Percentiles rank a stretch among this genome's conserved stretches.
phyloP scores from a whole-genome alignment of 1,140 invertebrate genomes.

The Leptinotarsa undecemlineata region DNA sequence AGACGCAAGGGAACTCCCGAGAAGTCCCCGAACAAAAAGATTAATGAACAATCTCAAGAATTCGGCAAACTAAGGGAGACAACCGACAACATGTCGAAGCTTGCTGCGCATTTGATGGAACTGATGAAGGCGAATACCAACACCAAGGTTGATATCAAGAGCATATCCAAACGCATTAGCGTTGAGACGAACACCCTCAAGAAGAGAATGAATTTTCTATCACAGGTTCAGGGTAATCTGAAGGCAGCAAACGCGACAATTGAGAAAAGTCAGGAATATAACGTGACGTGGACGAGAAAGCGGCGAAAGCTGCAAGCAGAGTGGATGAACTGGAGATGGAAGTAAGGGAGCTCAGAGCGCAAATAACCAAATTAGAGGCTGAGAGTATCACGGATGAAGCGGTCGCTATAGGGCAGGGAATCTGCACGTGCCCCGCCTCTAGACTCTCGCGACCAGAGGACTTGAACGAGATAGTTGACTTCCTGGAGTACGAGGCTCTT shows the following conservation, averaged over 20 bases:
- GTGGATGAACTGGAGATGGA: background rate
- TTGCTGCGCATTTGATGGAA: background rate
- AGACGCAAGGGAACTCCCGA: background rate
- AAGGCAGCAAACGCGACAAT: background rate
- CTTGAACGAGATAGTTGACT: background rate
- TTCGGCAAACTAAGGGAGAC: background rate
- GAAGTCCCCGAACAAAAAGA: background rate
- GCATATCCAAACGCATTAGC: background rate
- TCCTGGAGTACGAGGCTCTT: background rate
- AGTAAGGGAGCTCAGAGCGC: no score
- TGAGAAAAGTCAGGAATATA: background rate
- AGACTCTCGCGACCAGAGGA: background rate
- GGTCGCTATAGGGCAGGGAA: no score
- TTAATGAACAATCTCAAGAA: background rate
- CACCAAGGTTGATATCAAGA: background rate
- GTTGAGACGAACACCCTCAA: background rate
- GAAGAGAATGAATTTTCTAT: background rate
- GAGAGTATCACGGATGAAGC: no score
- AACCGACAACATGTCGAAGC: background rate
- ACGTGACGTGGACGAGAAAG: background rate
- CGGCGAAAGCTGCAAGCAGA: background rate
- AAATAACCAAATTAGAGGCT: no score
- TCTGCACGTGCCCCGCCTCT: background rate
- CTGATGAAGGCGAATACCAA: background rate
- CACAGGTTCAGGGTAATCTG: background rate